Evolutionary conservation across 2,113 vertebrate species (phyloP).

Genomic region (Hydrochoerus hydrochaeris): DNA sequence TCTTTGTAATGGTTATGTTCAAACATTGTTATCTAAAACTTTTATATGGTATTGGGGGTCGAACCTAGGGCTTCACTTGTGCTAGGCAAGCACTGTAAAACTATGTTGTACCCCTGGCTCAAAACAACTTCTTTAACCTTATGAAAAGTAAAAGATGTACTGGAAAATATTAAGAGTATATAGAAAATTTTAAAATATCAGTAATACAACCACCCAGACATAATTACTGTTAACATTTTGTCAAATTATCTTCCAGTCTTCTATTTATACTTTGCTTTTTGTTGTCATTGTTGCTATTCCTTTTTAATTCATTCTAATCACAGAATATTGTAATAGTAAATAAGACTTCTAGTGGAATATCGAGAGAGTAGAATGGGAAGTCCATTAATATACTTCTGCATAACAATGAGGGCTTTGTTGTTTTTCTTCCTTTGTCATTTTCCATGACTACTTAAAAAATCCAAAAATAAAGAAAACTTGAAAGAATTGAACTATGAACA

Average conservation of each 20-base stretch:
- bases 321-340: constrained; percentile 21
- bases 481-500: constrained; percentile 57
- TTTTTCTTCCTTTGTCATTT: constrained; percentile 53
- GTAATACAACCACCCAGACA: not conserved
- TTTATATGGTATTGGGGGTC: not conserved
- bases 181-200: constrained; percentile 18
- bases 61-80: not conserved
- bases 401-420: not conserved
- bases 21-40: constrained; percentile 35
- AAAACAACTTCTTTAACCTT: not conserved
- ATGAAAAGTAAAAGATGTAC: constrained; percentile 8
- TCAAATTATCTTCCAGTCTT: constrained; percentile 31
- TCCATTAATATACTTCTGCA: constrained; percentile 33
- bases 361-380: constrained; percentile 8
- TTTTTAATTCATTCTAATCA: constrained; percentile 27
- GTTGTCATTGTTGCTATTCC: not conserved
- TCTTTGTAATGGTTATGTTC: constrained; percentile 34
- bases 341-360: constrained; percentile 7
- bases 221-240: constrained; percentile 58
- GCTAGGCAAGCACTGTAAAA: not conserved
- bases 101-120: not conserved
- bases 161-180: constrained; percentile 31
- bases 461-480: constrained; percentile 40
- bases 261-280: constrained; percentile 33
- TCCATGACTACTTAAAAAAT: constrained; percentile 17